phyloP scores from a whole-genome alignment of 53 echinoderm and acorn worm species.

The Henricia sp. region DNA sequence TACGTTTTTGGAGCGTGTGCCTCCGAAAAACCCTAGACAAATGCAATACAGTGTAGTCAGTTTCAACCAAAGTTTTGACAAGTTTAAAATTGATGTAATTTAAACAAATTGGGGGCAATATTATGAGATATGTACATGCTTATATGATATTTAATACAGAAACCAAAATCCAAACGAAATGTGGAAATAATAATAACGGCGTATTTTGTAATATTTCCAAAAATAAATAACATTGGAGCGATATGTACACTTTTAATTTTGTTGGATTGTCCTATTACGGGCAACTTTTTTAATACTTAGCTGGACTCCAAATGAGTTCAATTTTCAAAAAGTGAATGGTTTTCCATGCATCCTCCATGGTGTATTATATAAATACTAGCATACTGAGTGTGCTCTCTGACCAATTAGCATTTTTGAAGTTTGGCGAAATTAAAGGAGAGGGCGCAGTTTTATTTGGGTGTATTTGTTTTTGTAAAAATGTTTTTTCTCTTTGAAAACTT shows the following conservation, averaged over 20 bases:
- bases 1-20: too few species aligned
- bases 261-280: background rate
- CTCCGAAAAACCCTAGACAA: too few species aligned
- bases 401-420: too few species aligned
- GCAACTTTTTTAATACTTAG: conserved; percentile 8
- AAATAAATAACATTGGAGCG: background rate
- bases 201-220: conserved; percentile 3
- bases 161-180: background rate
- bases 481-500: too few species aligned
- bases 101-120: conserved; percentile 18
- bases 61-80: conserved; percentile 6
- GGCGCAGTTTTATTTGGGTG: too few species aligned
- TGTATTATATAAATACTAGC: too few species aligned
- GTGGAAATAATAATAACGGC: background rate
- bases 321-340: too few species aligned
- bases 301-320: background rate
- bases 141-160: conserved; percentile 24
- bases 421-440: too few species aligned
- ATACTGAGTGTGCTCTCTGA: too few species aligned
- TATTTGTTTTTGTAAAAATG: too few species aligned
- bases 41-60: background rate
- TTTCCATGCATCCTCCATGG: too few species aligned
- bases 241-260: background rate
- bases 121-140: conserved; percentile 44
- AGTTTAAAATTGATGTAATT: conserved; percentile 11